Base-by-base conservation (phyloP, 2,113 vertebrate genomes). In the Collichthys lucidus region DNA sequence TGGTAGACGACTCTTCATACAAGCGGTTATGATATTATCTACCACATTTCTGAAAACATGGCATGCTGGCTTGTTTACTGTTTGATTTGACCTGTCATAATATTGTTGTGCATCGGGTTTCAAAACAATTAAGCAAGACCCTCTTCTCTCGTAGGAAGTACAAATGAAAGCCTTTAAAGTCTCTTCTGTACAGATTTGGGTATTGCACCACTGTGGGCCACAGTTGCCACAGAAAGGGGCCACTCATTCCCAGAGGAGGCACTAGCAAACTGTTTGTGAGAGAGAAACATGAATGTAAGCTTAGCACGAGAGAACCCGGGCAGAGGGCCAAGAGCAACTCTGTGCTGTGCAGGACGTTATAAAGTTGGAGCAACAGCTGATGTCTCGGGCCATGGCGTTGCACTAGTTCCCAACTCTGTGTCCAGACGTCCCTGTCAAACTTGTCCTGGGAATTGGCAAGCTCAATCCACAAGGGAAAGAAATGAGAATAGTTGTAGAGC, bases 361-460 rank as follows among this genome's bases (percentile, higher is more conserved):
- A 85, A 93, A 94, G 92, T 89, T 89, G 83, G 86, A 91, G 91
- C 90, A 95, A 93, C 94, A 95, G 95, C 95, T 95, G 93, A 95
- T 94, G 93, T 94, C 89, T 95, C 79, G 73, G 89, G 87, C 89
- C 75, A 63, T 61, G 85, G 77, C 67, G 80, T 88, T 93, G 85
- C 78, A 83, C 84, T 87, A 84, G 91, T 93, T 95, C 93, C 93
- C 93, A 94, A 92, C 89, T 92, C 86, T 60, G 60, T 66, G 88
- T 92, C 89, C 93, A 95, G 93, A 95, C 93, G 78, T 92, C 91
- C 83, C 86, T 66, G 79, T 94, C 84, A 86, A 92, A 86, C 88
- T 94, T 93, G 91, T 92, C 94, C 92, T 95, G 93, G 94, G 94
- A 95, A 94, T 93, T 94, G 93, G 92, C 92, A 84, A 80, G 79